Base-by-base conservation (phyloP, 2,113 vertebrate genomes). In the Eonycteris spelaea region DNA sequence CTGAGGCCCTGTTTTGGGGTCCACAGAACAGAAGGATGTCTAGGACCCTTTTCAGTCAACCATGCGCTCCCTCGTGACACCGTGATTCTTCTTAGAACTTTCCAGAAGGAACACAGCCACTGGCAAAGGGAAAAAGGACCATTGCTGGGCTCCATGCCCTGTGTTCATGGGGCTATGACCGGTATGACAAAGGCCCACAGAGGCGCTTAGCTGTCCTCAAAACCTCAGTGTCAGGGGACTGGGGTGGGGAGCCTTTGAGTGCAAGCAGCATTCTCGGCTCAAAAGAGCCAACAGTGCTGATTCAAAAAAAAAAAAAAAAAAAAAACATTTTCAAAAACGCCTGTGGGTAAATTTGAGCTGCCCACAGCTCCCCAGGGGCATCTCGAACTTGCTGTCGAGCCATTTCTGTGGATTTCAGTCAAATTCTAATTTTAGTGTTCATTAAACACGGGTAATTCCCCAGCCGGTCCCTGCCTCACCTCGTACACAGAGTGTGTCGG, bases 381-480 rank as follows among this genome's bases (percentile, higher is more conserved):
- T 98, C 97, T 97, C 95, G 45, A 98, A 99, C 98, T 99, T 99
- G 98, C 98, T 99, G 98, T 98, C 68, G 98, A 99, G 98, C 98
- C 98, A 98, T 98, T 99, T 99, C 98, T 99, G 98, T 98, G 98
- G 98, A 99, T 99, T 99, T 99, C 98, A 99, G 98, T 99, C 98
- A 99, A 99, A 99, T 99, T 99, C 98, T 99, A 99, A 99, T 99
- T 99, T 99, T 99, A 99, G 99, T 99, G 98, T 99, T 99, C 98
- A 99, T 99, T 99, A 99, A 99, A 99, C 98, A 98, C 97, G 98
- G 98, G 98, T 98, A 99, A 99, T 99, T 99, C 98, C 99, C 99
- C 97, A 98, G 98, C 97, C 98, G 88, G 98, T 97, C 97, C 97
- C 97, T 89, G 97, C 97, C 98, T 98, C 98, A 99, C 98, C 98